phyloP scores from a whole-genome alignment of 2,888 invertebrate genomes.

The Cheilosia variabilis region DNA sequence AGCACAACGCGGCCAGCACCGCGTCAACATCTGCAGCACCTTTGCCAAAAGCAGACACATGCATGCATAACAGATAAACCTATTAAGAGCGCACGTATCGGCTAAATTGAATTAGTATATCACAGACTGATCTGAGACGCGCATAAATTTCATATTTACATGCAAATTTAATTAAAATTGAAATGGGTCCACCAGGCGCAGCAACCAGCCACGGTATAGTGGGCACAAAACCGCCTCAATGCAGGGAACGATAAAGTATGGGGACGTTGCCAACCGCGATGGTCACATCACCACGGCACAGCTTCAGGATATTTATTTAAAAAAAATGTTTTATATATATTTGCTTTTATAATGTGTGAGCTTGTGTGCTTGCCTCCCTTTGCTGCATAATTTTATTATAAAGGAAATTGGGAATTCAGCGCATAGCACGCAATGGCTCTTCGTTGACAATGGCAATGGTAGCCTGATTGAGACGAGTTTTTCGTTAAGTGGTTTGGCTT shows the following conservation, averaged over 20 bases:
- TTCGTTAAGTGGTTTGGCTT: neutral
- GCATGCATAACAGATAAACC: constrained; percentile 63
- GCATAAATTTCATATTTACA: constrained; percentile 78
- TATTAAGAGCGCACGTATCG: constrained; percentile 73
- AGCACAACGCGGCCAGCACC: neutral
- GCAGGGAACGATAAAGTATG: constrained; percentile 13
- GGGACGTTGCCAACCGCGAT: constrained; percentile 18
- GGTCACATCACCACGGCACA: constrained; percentile 22
- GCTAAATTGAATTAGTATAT: constrained; percentile 77
- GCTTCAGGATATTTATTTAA: constrained; percentile 53
- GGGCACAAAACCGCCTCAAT: constrained; percentile 49
- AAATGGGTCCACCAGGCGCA: constrained; percentile 43
- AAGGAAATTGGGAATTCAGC: constrained; percentile 32
- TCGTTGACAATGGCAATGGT: constrained; percentile 44
- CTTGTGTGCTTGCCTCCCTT: constrained; percentile 13
- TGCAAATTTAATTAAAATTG: constrained; percentile 78
- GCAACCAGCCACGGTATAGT: constrained; percentile 19
- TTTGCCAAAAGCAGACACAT: constrained; percentile 37
- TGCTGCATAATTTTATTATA: constrained; percentile 4
- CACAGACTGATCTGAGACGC: constrained; percentile 76
- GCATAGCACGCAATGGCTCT: constrained; percentile 34
- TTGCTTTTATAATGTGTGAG: constrained; percentile 11
- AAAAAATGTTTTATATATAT: constrained; percentile 3
- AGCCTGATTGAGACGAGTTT: constrained; percentile 23
- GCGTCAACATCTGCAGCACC: constrained; percentile 25